Evolutionary conservation across 2,113 vertebrate species (phyloP), one percentile per base, ranked within the genome.

Genomic region (Chaenogobius annularis): DNA sequence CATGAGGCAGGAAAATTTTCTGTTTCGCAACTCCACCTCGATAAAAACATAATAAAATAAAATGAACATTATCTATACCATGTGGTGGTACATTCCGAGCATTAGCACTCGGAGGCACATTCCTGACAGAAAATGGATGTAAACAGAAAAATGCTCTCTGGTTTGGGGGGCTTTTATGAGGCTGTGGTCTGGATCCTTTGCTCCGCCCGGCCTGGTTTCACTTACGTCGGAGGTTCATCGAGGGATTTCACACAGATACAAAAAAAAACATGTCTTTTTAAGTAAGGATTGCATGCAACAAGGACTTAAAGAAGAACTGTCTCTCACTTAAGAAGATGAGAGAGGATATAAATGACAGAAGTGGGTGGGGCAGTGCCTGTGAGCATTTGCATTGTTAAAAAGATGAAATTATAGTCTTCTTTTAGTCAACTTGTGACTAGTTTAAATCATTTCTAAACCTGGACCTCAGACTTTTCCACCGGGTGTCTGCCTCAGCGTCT

Each of bases 61-160:
- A n/a, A 20, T 23, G 3, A 23, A 35, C 58, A 61, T 65, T 61
- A 63, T 79, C 66, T 83, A 46, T 35, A 17, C 77, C 67, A 65
- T 71, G 62, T 73, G 72, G 56, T 83, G 77, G 31, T 80, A 77
- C 78, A 89, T 91, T 89, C 86, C 87, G 65, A 64, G 68, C 65
- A 43, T 85, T 87, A 86, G 79, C 65, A 74, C 73, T 67, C 75
- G 67, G 80, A 72, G 46, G 68, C 83, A 74, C 79, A 78, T 87
- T 90, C 85, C 83, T 69, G 68, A 72, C 78, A 69, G 79, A 81
- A 78, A 66, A 79, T 78, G 69, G 69, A 87, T 73, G 79, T 87
- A 73, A 76, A 75, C 74, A 73, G 22, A 71, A 69, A 46, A 70
- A 75, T 61, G 80, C 67, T 74, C 71, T 81, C n/a, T n/a, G n/a